These are phyloP conservation scores for Metallyticus violacea DNA, from an alignment of 2,888 invertebrate genomes.

Conservation along the genomic window DNA sequence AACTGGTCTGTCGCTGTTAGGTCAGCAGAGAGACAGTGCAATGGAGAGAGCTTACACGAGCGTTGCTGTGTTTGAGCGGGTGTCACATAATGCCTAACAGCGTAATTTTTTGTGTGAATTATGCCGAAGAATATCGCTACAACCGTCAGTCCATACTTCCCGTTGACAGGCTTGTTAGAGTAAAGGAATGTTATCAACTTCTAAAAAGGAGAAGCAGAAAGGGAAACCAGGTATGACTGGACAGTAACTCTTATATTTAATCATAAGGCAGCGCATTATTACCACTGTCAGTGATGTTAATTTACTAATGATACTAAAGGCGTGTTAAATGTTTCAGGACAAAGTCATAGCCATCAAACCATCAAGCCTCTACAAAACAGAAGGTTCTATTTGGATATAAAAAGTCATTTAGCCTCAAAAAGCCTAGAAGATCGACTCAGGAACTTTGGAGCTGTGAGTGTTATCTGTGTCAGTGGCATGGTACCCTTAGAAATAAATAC, in stretches of 20 bases:
- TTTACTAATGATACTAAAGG: not conserved
- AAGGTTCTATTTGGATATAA: slow-evolving; percentile 73
- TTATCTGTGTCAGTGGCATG: not conserved
- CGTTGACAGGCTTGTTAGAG: not conserved
- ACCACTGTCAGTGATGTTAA: not conserved
- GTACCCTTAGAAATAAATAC: not conserved
- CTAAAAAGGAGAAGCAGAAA: slow-evolving; percentile 14
- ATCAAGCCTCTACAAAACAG: slow-evolving; percentile 61
- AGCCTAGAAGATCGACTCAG: slow-evolving; percentile 67
- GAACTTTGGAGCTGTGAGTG: slow-evolving; percentile 70
- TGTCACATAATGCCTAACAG: not conserved
- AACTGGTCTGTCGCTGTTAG: not conserved
- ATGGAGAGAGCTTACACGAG: not conserved
- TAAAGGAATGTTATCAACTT: slow-evolving; percentile 12
- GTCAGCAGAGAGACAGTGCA: not conserved
- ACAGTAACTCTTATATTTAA: not conserved
- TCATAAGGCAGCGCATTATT: not conserved
- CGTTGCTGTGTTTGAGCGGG: not conserved
- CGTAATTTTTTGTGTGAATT: not conserved
- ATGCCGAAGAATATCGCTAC: not conserved
- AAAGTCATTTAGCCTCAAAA: slow-evolving; percentile 62
- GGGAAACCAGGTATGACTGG: not conserved
- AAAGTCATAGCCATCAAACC: slow-evolving; percentile 44
- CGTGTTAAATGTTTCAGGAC: slow-evolving; percentile 30
- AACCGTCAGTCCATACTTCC: not conserved